Evolutionary conservation across 2,797 vertebrate genomes (phyloP).

Genomic region (Siniperca scherzeri): DNA sequence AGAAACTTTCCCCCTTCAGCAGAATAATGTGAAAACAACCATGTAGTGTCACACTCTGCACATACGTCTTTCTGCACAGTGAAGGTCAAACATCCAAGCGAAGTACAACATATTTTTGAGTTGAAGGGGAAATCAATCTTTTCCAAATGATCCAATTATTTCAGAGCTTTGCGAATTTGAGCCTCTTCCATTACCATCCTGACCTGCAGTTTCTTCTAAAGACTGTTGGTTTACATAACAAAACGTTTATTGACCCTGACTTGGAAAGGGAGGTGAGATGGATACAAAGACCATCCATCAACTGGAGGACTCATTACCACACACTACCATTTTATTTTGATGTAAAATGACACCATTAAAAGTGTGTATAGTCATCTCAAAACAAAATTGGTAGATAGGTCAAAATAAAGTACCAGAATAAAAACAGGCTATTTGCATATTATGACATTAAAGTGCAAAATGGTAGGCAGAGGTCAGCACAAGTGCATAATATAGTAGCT

Average conservation of each 20-base stretch:
- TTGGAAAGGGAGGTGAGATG: neutral
- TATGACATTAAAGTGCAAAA: slow-evolving; percentile 31
- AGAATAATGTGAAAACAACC: no score
- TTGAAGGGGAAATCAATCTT: neutral
- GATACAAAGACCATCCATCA: slow-evolving; percentile 44
- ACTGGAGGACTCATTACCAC: slow-evolving; percentile 17
- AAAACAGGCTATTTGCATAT: slow-evolving; percentile 44
- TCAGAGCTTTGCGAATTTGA: slow-evolving; percentile 19
- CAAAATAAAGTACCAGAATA: slow-evolving; percentile 11
- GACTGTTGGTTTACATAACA: slow-evolving; percentile 4
- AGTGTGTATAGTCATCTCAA: slow-evolving; percentile 7
- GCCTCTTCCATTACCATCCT: neutral
- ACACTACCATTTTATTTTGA: slow-evolving; percentile 23
- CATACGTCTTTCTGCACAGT: no score
- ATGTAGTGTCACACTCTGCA: no score
- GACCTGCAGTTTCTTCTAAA: slow-evolving; percentile 31
- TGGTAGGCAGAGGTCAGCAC: slow-evolving; percentile 37
- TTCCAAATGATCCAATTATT: slow-evolving; percentile 12
- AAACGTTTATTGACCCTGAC: slow-evolving; percentile 20
- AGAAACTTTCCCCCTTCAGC: no score
- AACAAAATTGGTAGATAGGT: slow-evolving; percentile 31
- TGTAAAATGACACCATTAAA: slow-evolving; percentile 43
- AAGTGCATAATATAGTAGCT: slow-evolving; percentile 30
- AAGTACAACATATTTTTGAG: neutral
- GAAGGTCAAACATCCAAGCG: neutral